Evolutionary conservation across 30 jellyfish, hydroid and myxozoan species (phyloP).

Genomic region (Hydractinia echinata): DNA sequence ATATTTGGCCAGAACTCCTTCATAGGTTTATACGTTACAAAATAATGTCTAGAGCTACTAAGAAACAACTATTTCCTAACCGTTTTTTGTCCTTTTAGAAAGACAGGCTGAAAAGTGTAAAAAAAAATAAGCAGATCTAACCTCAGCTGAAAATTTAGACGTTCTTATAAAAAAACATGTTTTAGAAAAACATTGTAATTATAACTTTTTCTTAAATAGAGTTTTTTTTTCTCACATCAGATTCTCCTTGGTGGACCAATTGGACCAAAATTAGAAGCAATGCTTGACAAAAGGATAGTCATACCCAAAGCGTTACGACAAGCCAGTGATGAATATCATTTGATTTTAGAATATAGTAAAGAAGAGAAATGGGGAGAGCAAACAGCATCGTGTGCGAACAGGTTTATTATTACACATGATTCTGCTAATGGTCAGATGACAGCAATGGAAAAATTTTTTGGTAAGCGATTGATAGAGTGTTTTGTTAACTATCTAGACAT

Average conservation of each 20-base stretch:
- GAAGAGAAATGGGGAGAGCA: conserved; percentile 73
- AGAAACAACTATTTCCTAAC: no score
- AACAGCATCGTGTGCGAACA: conserved; percentile 58
- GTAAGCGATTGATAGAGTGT: conserved; percentile 17
- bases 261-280: conserved; percentile 54
- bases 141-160: no score
- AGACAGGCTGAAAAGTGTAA: no score
- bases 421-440: conserved; percentile 62
- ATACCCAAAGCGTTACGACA: conserved; percentile 56
- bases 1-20: no score
- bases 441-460: conserved; percentile 67
- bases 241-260: conserved; percentile 91
- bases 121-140: no score
- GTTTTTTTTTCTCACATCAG: conserved; percentile 35
- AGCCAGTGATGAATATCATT: conserved; percentile 68
- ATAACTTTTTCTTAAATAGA: no score
- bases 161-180: background rate
- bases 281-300: conserved; percentile 52
- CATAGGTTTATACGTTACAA: no score
- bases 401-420: conserved; percentile 74
- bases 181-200: no score
- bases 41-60: no score
- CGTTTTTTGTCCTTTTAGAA: no score
- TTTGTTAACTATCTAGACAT: no score
- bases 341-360: conserved; percentile 64